A percentile compares a stretch with the other conserved stretches of the same genome.
Evolutionary conservation across 2,888 invertebrate species (phyloP).

Genomic region (Tromatobia lineatoria): DNA sequence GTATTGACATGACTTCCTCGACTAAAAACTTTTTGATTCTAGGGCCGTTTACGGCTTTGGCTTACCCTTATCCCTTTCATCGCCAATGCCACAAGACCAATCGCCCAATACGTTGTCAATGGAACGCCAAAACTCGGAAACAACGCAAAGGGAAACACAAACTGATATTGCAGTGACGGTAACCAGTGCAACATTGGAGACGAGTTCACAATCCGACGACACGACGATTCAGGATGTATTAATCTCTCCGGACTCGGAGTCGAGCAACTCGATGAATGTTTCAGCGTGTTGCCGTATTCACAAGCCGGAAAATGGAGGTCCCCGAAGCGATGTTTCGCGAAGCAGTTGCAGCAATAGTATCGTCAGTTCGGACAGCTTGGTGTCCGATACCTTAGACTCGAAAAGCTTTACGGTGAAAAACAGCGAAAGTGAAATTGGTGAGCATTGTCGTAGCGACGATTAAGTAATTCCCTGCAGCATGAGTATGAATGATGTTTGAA

Average conservation of each 20-base stretch:
- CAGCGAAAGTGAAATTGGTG: constrained; percentile 83
- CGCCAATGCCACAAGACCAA: constrained; percentile 71
- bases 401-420: constrained; percentile 78
- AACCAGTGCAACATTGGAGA: constrained; percentile 79
- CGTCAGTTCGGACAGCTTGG: constrained; percentile 80
- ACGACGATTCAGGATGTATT: constrained; percentile 81
- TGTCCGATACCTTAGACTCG: constrained; percentile 80
- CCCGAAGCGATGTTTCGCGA: constrained; percentile 68
- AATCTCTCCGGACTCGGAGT: constrained; percentile 82
- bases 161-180: constrained; percentile 79
- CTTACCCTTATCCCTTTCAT: constrained; percentile 62
- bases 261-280: constrained; percentile 75
- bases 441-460: constrained; percentile 41
- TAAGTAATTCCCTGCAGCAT: not conserved
- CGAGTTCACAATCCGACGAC: constrained; percentile 81
- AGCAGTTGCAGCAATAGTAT: constrained; percentile 82
- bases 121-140: constrained; percentile 72
- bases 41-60: constrained; percentile 78
- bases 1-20: too few relatives aligned
- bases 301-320: constrained; percentile 67
- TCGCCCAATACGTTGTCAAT: constrained; percentile 55
- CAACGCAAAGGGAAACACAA: constrained; percentile 74
- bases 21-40: constrained; percentile 1
- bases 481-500: not conserved
- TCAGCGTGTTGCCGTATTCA: constrained; percentile 73